Conservation (phyloP, 2,888 invertebrate species). For the Zygaena filipendulae region DNA sequence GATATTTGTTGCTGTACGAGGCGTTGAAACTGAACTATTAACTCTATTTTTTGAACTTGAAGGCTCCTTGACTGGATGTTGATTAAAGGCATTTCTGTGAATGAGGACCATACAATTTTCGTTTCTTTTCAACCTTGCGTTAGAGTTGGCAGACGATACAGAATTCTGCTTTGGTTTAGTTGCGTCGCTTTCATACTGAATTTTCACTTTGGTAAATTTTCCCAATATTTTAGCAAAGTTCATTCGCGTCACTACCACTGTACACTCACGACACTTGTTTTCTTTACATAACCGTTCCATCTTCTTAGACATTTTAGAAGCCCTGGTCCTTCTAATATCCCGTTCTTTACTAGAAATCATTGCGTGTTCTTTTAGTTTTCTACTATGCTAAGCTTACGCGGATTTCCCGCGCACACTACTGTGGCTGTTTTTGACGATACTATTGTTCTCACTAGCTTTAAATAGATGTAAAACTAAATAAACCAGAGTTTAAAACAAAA, state of each 20-base stretch:
- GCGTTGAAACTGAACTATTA: constrained; percentile 5
- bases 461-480: too few relatives aligned
- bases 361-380: constrained; percentile 9
- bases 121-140: constrained; percentile 43
- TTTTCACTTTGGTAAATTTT: constrained; percentile 61
- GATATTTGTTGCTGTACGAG: constrained; percentile 28
- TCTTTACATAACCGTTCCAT: constrained; percentile 49
- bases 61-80: constrained; percentile 34
- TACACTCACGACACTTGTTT: constrained; percentile 54
- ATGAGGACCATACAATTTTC: constrained; percentile 59
- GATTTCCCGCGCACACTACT: constrained; percentile 1
- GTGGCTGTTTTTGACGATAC: too few relatives aligned
- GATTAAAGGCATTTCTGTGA: constrained; percentile 38
- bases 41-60: constrained; percentile 3
- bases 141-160: constrained; percentile 25
- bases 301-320: constrained; percentile 40
- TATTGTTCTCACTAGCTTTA: too few relatives aligned
- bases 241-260: constrained; percentile 55
- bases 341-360: constrained; percentile 51
- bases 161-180: constrained; percentile 32
- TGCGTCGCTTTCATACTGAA: constrained; percentile 50
- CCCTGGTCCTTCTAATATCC: constrained; percentile 33
- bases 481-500: too few relatives aligned
- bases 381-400: neutral
- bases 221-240: constrained; percentile 62